Evolutionary conservation across 1,140 invertebrate genomes (phyloP).

Genomic region (Thalassaphorura encarpata): DNA sequence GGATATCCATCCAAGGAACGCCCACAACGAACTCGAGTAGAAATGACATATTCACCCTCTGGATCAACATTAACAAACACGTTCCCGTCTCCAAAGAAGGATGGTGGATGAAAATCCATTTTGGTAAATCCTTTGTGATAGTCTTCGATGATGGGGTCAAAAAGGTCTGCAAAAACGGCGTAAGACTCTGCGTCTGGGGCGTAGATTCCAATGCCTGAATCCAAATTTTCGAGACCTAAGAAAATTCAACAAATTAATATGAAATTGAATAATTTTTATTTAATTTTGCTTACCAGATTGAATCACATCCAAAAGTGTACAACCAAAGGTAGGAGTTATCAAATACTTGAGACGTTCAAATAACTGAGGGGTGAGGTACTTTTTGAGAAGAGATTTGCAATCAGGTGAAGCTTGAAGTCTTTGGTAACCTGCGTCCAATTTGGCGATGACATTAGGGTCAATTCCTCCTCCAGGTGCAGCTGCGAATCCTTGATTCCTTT

Average conservation of each 20-base stretch:
- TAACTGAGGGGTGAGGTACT: constrained; percentile 48
- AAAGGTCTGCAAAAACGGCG: constrained; percentile 76
- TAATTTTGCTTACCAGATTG: constrained; percentile 59
- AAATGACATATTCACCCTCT: constrained; percentile 72
- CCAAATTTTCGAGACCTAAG: constrained; percentile 77
- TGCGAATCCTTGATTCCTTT: no score
- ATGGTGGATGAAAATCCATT: constrained; percentile 80
- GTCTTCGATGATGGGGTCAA: constrained; percentile 93
- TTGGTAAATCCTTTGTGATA: constrained; percentile 91
- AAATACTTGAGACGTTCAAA: constrained; percentile 82
- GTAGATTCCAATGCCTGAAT: constrained; percentile 89
- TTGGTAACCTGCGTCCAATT: constrained; percentile 78
- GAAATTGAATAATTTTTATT: no score
- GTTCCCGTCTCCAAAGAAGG: constrained; percentile 86
- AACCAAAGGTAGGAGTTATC: constrained; percentile 84
- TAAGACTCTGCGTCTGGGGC: constrained; percentile 91
- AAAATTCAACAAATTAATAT: no score
- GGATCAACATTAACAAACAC: constrained; percentile 85
- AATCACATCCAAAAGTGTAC: constrained; percentile 79
- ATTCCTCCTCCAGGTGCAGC: constrained; percentile 45
- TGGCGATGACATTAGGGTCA: constrained; percentile 73
- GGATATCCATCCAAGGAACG: constrained; percentile 40
- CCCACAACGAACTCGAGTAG: constrained; percentile 88
- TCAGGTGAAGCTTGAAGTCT: constrained; percentile 69
- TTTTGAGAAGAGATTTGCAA: constrained; percentile 82